Conservation (phyloP, 1,140 invertebrate species). For the Limonius californicus region DNA sequence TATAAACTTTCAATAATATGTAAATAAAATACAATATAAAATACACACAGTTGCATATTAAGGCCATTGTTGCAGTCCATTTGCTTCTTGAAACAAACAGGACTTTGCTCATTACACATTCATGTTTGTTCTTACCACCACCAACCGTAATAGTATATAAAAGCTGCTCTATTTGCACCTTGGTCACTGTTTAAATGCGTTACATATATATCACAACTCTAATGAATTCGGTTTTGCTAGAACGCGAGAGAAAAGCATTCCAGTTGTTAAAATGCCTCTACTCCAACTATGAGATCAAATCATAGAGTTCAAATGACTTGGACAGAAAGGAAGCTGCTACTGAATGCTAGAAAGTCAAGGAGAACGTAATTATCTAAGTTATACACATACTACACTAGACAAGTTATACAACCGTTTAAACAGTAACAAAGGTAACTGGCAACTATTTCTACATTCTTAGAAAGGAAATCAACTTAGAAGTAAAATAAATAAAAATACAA, state of each 20-base stretch:
- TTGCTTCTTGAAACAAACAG: not conserved
- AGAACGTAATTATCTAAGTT: no score
- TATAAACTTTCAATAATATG: constrained; percentile 9
- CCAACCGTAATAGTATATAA: constrained; percentile 34
- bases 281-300: no score
- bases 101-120: not conserved
- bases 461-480: not conserved
- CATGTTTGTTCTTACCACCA: constrained; percentile 33
- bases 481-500: constrained; percentile 9
- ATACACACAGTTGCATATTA: constrained; percentile 13
- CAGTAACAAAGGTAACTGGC: not conserved
- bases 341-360: no score
- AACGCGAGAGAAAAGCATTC: no score
- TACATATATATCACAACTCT: not conserved
- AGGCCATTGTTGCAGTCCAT: not conserved
- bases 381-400: no score
- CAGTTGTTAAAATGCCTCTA: no score
- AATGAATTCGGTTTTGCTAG: no score
- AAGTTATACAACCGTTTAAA: constrained; percentile 1
- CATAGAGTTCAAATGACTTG: no score
- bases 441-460: not conserved
- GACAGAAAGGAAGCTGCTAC: no score
- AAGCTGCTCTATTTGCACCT: constrained; percentile 28
- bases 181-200: not conserved
- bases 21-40: constrained; percentile 15